A percentile compares a stretch with the other conserved stretches of the same genome.
Evolutionary conservation across 2,797 vertebrate species (phyloP).

Genomic region (Cynodonichthys magdalenae): DNA sequence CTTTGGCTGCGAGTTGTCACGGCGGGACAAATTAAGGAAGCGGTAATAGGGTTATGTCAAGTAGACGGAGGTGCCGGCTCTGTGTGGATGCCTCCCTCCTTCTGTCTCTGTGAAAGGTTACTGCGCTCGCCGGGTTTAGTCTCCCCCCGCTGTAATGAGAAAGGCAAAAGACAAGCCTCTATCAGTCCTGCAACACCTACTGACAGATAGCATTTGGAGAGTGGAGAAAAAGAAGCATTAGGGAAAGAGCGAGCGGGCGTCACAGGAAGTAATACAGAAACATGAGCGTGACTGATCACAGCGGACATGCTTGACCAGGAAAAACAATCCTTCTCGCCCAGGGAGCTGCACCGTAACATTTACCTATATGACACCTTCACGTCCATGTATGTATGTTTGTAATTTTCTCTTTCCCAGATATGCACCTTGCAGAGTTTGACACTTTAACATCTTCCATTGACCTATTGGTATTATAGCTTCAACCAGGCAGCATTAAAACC

Average conservation of each 20-base stretch:
- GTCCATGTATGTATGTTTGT: slow-evolving; percentile 50
- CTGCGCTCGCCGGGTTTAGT: slow-evolving; percentile 57
- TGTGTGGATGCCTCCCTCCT: slow-evolving; percentile 66
- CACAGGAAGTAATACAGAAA: slow-evolving; percentile 67
- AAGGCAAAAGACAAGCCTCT: slow-evolving; percentile 67
- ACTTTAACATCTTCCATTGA: slow-evolving; percentile 51
- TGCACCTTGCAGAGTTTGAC: slow-evolving; percentile 50
- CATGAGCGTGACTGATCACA: slow-evolving; percentile 63
- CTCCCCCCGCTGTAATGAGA: slow-evolving; percentile 69
- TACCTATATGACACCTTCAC: slow-evolving; percentile 45
- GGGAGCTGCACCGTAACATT: slow-evolving; percentile 36
- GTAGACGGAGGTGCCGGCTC: slow-evolving; percentile 74
- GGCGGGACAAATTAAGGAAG: slow-evolving; percentile 74
- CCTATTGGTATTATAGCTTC: slow-evolving; percentile 46
- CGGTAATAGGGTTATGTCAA: slow-evolving; percentile 78
- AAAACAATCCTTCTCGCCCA: slow-evolving; percentile 46
- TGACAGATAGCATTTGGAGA: slow-evolving; percentile 72
- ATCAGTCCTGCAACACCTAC: slow-evolving; percentile 69
- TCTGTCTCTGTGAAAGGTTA: slow-evolving; percentile 77
- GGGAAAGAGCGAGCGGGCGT: slow-evolving; percentile 60
- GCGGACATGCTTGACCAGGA: slow-evolving; percentile 50
- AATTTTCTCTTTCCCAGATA: slow-evolving; percentile 33
- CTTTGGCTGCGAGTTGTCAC: slow-evolving; percentile 69
- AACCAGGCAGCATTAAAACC: slow-evolving; percentile 53
- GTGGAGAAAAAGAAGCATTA: slow-evolving; percentile 63